These are phyloP conservation scores for Amphipyra berbera DNA, from an alignment of 2,888 invertebrate genomes.

Conservation along the genomic window DNA sequence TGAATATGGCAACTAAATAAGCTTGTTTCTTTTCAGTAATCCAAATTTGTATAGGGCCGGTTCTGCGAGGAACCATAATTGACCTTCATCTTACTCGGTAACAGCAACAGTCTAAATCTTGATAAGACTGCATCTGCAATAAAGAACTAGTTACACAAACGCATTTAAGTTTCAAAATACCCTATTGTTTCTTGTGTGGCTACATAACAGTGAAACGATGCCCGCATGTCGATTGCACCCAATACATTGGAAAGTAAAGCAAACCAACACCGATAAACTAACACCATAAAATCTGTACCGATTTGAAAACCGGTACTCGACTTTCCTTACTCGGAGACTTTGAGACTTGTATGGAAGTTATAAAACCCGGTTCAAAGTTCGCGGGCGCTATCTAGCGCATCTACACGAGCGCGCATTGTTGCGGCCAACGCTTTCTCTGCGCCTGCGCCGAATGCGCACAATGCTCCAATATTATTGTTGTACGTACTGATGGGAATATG, in stretches of 20 bases:
- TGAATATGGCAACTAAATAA: slow-evolving; percentile 33
- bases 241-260: slow-evolving; percentile 56
- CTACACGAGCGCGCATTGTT: slow-evolving; percentile 66
- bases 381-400: slow-evolving; percentile 67
- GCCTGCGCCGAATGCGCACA: slow-evolving; percentile 55
- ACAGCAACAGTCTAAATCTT: slow-evolving; percentile 25
- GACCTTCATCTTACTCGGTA: slow-evolving; percentile 32
- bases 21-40: slow-evolving; percentile 25
- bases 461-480: slow-evolving; percentile 65
- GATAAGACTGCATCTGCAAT: slow-evolving; percentile 37
- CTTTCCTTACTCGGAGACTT: slow-evolving; percentile 46
- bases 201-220: slow-evolving; percentile 48
- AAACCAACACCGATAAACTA: slow-evolving; percentile 48
- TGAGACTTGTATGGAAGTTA: slow-evolving; percentile 56
- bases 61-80: slow-evolving; percentile 24
- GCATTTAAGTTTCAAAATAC: slow-evolving; percentile 54
- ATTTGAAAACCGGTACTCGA: slow-evolving; percentile 52
- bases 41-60: slow-evolving; percentile 40
- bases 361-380: slow-evolving; percentile 68
- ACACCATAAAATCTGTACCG: slow-evolving; percentile 50
- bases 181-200: slow-evolving; percentile 51
- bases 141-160: slow-evolving; percentile 42
- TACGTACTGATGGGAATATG: slow-evolving; percentile 59
- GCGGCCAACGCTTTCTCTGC: slow-evolving; percentile 67
- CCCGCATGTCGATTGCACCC: slow-evolving; percentile 48